These are phyloP conservation scores for Choristoneura rosaceana DNA, from an alignment of 2,888 invertebrate genomes.

Conservation along the genomic window DNA sequence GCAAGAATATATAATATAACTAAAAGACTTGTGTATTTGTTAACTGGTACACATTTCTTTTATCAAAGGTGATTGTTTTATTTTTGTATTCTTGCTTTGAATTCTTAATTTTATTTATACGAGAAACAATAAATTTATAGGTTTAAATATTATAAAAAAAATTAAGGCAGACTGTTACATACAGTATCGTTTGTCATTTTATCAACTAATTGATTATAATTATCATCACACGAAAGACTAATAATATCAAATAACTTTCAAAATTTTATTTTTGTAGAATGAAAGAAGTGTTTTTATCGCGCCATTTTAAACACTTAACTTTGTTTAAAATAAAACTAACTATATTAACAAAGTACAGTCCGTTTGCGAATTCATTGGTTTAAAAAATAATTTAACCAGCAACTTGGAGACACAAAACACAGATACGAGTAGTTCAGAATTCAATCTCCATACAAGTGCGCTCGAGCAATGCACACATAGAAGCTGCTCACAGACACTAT, in stretches of 20 bases:
- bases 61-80: not conserved
- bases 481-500: no score
- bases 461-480: no score
- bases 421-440: no score
- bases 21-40: no score
- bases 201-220: conserved; percentile 1
- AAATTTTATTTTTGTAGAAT: not conserved
- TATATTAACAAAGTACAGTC: not conserved
- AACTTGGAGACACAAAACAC: no score
- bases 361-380: no score
- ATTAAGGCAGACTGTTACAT: not conserved
- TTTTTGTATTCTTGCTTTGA: not conserved
- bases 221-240: not conserved
- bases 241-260: not conserved
- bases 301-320: not conserved
- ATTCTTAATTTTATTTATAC: not conserved
- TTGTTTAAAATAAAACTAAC: not conserved
- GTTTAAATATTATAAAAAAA: not conserved
- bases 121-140: conserved; percentile 11
- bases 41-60: no score
- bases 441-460: no score
- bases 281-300: not conserved
- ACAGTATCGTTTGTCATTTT: not conserved
- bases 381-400: no score
- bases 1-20: not conserved